Evolutionary conservation across 2,888 invertebrate genomes (phyloP).

Genomic region (Drosophila nr. fundita): DNA sequence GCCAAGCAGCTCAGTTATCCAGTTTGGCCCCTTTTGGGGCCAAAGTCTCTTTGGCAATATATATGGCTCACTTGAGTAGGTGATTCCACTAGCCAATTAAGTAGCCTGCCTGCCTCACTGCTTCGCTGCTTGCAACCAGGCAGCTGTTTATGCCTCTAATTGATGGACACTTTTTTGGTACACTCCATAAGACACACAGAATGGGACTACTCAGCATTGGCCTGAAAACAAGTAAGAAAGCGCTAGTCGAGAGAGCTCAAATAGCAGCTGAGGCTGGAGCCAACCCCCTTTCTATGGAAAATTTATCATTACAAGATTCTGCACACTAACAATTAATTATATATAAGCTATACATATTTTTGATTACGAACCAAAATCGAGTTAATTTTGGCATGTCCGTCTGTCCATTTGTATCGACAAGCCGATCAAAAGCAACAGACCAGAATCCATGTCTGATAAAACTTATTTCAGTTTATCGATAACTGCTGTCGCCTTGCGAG

Average conservation of each 20-base stretch:
- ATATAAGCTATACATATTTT: neutral
- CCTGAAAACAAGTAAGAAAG: neutral
- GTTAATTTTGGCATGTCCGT: too few relatives aligned
- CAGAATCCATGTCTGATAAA: neutral
- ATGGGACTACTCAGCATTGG: neutral
- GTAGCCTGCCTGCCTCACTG: constrained; percentile 21
- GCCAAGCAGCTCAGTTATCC: constrained; percentile 22
- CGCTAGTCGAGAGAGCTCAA: neutral
- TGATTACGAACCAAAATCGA: neutral
- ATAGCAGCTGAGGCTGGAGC: neutral
- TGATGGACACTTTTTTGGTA: constrained; percentile 39
- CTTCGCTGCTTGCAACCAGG: neutral
- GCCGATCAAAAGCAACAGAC: neutral
- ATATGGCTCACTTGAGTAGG: constrained; percentile 51
- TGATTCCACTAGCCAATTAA: constrained; percentile 53
- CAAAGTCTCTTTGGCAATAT: constrained; percentile 20
- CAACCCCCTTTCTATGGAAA: neutral
- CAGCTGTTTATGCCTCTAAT: constrained; percentile 49
- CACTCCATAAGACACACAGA: neutral
- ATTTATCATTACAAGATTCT: neutral
- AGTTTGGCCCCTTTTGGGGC: constrained; percentile 5
- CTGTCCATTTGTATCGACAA: neutral
- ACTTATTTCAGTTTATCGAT: neutral
- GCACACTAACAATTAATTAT: neutral
- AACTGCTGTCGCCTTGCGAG: neutral